A percentile compares a stretch with the other conserved stretches of the same genome.
phyloP scores from a whole-genome alignment of 2,888 invertebrate species.

The Emmelina monodactyla region DNA sequence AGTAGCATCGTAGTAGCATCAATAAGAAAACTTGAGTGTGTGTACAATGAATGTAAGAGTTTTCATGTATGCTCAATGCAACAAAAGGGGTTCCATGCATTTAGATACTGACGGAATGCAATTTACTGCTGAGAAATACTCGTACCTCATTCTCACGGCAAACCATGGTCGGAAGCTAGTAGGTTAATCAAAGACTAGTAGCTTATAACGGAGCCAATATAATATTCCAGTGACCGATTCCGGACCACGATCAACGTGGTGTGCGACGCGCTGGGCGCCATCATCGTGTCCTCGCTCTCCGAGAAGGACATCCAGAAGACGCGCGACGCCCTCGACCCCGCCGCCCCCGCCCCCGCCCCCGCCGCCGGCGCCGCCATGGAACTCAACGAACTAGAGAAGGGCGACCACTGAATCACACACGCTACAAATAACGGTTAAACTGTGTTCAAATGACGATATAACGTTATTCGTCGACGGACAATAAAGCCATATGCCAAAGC shows the following conservation, averaged over 20 bases:
- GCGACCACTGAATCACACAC: conserved; percentile 37
- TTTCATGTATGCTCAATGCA: no score
- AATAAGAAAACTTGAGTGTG: no score
- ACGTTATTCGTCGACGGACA: conserved; percentile 10
- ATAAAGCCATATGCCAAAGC: not conserved
- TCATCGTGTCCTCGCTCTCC: conserved; percentile 86
- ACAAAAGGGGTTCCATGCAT: no score
- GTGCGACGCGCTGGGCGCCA: conserved; percentile 94
- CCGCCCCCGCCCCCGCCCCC: conserved; percentile 49
- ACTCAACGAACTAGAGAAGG: conserved; percentile 69
- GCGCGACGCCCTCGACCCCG: conserved; percentile 44
- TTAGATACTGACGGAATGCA: no score
- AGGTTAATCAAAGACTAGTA: no score
- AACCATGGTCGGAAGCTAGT: no score
- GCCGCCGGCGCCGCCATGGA: conserved; percentile 69
- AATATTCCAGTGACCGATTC: conserved; percentile 79
- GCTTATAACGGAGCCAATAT: no score
- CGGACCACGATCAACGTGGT: conserved; percentile 92
- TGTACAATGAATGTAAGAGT: no score
- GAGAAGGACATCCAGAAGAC: conserved; percentile 70
- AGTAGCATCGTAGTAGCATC: no score
- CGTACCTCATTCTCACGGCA: no score
- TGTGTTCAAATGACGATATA: conserved; percentile 27
- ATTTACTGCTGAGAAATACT: no score
- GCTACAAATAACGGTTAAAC: conserved; percentile 12